Evolutionary conservation across 2,797 vertebrate species (phyloP).

Genomic region (Poecilia gillii): DNA sequence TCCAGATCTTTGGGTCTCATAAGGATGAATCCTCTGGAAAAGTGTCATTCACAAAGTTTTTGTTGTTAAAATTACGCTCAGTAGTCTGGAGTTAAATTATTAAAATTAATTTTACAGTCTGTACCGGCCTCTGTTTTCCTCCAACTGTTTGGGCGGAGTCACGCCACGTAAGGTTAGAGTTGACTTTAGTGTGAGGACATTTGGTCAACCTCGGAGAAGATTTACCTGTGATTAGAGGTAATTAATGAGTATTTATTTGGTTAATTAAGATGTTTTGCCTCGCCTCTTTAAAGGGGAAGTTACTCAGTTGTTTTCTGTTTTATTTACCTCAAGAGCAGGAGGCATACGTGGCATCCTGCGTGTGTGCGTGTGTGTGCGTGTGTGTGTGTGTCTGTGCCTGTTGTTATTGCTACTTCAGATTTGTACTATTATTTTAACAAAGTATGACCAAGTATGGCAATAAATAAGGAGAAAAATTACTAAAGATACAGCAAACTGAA

Average conservation of each 20-base stretch:
- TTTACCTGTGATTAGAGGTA: constrained; percentile 36
- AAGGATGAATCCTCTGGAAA: background rate
- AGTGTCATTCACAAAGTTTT: background rate
- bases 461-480: background rate
- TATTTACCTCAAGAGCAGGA: constrained; percentile 20
- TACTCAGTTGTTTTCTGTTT: background rate
- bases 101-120: background rate
- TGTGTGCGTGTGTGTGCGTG: background rate
- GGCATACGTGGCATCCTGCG: constrained; percentile 70
- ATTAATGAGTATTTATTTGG: constrained; percentile 11
- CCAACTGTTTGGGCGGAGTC: constrained; percentile 59
- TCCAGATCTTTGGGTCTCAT: background rate
- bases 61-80: background rate
- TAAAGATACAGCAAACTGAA: background rate
- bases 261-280: fast-evolving
- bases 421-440: background rate
- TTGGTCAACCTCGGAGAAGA: constrained; percentile 19
- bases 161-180: background rate
- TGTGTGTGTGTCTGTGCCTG: background rate
- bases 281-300: fast-evolving
- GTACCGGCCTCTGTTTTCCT: background rate
- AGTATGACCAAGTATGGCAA: background rate
- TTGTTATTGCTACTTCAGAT: background rate
- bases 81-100: background rate
- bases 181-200: constrained; percentile 48